Percentiles rank a stretch among this genome's conserved stretches.
Evolutionary conservation across 2,888 invertebrate species (phyloP).

Genomic region (Epinotia nisella): DNA sequence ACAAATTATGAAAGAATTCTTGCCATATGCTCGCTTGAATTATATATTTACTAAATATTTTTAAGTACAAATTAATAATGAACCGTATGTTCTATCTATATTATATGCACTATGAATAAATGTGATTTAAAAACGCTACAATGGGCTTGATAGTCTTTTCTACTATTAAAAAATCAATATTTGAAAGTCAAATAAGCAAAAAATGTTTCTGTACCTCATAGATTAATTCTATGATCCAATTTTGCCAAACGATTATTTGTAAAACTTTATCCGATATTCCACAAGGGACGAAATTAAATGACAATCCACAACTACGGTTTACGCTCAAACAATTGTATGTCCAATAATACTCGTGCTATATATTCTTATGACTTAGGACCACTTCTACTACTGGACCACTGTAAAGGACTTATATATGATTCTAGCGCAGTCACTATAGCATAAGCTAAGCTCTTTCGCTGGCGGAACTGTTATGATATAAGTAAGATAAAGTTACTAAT

Average conservation of each 20-base stretch:
- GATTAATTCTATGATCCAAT: neutral
- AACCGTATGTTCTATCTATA: conserved; percentile 4
- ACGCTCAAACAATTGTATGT: conserved; percentile 1
- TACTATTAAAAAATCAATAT: neutral
- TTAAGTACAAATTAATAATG: neutral
- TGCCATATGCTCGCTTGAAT: conserved; percentile 54
- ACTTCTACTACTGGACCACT: conserved; percentile 52
- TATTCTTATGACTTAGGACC: conserved; percentile 54
- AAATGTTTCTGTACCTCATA: neutral
- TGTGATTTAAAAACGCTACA: no score
- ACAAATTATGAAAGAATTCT: conserved; percentile 50
- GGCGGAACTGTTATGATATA: conserved; percentile 18
- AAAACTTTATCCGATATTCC: neutral
- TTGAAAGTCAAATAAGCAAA: neutral
- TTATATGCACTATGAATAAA: conserved; percentile 3
- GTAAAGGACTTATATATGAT: conserved; percentile 34
- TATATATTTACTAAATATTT: conserved; percentile 22
- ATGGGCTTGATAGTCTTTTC: neutral
- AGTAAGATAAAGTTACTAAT: conserved; percentile 13
- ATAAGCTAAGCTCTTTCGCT: conserved; percentile 17
- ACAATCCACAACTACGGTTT: neutral
- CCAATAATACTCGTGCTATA: conserved; percentile 24
- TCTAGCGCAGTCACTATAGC: conserved; percentile 1
- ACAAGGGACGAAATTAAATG: neutral
- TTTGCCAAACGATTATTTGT: neutral